Conservation (phyloP, 2,888 invertebrate genomes). For the Pseudanteris insignis region DNA sequence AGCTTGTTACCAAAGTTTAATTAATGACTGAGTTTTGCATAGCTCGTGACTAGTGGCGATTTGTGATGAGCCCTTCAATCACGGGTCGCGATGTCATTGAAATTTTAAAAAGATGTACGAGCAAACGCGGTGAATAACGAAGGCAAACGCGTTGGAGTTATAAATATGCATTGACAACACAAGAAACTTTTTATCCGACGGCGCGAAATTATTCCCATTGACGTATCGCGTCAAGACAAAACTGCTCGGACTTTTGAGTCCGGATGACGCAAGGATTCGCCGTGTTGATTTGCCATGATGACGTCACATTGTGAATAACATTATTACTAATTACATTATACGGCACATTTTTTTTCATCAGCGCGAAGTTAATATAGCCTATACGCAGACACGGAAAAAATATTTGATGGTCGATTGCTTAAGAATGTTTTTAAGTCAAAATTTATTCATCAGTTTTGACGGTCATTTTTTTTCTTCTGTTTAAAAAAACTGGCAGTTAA, state of each 20-base stretch:
- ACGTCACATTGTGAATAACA: constrained; percentile 12
- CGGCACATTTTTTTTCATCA: constrained; percentile 5
- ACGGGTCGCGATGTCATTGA: constrained; percentile 7
- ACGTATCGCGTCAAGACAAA: constrained; percentile 8
- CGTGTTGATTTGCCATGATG: constrained; percentile 7
- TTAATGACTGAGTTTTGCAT: constrained; percentile 17
- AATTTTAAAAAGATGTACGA: constrained; percentile 13
- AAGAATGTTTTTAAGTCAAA: too few relatives aligned
- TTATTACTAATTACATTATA: constrained; percentile 15
- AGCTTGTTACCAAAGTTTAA: too few relatives aligned
- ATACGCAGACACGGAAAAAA: background rate
- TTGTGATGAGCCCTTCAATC: constrained; percentile 24
- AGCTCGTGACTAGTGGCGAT: constrained; percentile 12
- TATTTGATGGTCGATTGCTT: too few relatives aligned
- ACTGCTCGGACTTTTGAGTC: constrained; percentile 9
- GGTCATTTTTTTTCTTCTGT: too few relatives aligned
- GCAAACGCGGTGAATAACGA: constrained; percentile 23
- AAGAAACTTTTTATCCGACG: constrained; percentile 30
- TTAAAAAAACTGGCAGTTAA: too few relatives aligned
- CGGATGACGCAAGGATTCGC: constrained; percentile 14
- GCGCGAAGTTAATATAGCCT: background rate
- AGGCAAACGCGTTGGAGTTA: constrained; percentile 32
- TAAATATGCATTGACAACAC: constrained; percentile 34
- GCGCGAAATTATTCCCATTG: constrained; percentile 23
- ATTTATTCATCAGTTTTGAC: too few relatives aligned